Percentiles rank a stretch among this genome's conserved stretches.
Evolutionary conservation across 2,888 invertebrate species (phyloP).

Genomic region (Pseudococcus viburni): DNA sequence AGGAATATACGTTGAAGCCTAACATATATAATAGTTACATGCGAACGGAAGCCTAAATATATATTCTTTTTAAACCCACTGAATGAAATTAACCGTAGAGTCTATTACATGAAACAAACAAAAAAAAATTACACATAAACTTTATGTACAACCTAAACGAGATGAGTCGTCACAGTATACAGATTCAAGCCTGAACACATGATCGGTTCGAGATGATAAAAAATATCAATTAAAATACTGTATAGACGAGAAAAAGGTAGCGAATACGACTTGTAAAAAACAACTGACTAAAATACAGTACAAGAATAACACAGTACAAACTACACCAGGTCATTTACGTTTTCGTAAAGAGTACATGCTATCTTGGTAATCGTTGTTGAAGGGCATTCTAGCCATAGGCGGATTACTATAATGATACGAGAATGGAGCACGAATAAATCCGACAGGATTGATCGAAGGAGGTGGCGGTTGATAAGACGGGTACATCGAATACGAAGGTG

Average conservation of each 20-base stretch:
- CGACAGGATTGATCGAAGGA: not conserved
- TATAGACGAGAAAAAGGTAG: conserved; percentile 28
- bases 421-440: not conserved
- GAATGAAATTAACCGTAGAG: not conserved
- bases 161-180: not conserved
- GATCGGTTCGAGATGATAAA: not conserved
- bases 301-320: not conserved
- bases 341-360: conserved; percentile 42
- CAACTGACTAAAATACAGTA: conserved; percentile 24
- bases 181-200: conserved; percentile 51
- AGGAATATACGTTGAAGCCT: not conserved
- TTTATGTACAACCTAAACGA: conserved; percentile 46
- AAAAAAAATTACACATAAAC: not conserved
- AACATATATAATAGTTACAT: not conserved
- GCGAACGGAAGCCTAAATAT: conserved; percentile 3
- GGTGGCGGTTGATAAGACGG: conserved; percentile 43
- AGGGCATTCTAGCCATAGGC: conserved; percentile 10
- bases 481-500: conserved; percentile 51
- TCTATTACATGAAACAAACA: not conserved
- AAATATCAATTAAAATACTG: conserved; percentile 31
- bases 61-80: conserved; percentile 15
- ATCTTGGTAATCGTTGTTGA: conserved; percentile 32
- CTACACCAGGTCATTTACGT: conserved; percentile 56
- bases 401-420: conserved; percentile 42
- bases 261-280: conserved; percentile 19